Base-by-base conservation (phyloP, 2,113 vertebrate species). In the Crypturellus undulatus region DNA sequence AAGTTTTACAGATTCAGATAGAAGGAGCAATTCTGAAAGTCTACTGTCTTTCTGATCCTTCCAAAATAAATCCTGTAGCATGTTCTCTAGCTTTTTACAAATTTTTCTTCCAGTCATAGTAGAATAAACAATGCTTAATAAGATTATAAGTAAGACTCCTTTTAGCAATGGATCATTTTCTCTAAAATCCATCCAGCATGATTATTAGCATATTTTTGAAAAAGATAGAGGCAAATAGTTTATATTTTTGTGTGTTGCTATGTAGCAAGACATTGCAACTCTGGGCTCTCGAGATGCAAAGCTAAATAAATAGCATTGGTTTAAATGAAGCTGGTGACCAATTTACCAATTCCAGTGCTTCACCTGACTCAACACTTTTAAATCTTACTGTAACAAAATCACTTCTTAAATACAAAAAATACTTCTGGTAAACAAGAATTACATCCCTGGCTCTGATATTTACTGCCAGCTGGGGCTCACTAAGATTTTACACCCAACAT, bases 1-100 rank as follows among this genome's bases (percentile, higher is more conserved):
- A 96, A 96, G 30, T 94, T 96, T 96, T 87, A 96, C 92, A 94
- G 49, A 40, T 60, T 72, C 34, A 49, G 34, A 42, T 36, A 65
- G 58, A 47, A 88, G 7, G 34, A 85, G 88, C 54, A 65, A 92
- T 38, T 12, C 18, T 59, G 47, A 10, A 90, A 81, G 26, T 52
- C 76, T 90, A 68, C 59, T 75, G 11, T 71, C 52, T 78, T 87
- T 76, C 36, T 5, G 1, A 22, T 43, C 84, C 52, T 95, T 94
- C 38, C 43, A 58, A 89, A 84, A 13, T 18, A 86, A 92, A 71
- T 64, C 4, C 10, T 54, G 34, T 6, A 52, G 58, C 65, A 64
- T 30, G 4, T 28, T 76, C 7, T 28, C 12, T 52, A 68, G 9
- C 9, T 25, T 30, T 22, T 20, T 5, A n/a, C 6, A 75, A 82